These are phyloP conservation scores for Gracilinanus agilis DNA, from an alignment of 2,113 vertebrate species.

Conservation along the genomic window DNA sequence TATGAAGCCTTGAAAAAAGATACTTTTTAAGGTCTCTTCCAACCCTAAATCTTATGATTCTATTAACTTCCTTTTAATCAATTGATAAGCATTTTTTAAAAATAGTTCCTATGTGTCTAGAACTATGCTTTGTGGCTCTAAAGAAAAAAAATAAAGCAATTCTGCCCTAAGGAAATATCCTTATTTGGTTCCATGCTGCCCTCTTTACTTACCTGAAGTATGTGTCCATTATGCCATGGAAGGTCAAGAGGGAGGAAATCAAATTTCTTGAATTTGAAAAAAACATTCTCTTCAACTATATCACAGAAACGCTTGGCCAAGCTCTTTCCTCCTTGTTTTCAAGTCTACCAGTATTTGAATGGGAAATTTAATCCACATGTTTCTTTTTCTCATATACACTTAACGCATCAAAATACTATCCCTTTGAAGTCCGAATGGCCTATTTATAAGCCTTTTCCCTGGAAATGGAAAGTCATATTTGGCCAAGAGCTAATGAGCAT, in stretches of 20 bases:
- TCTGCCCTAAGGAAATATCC: not conserved
- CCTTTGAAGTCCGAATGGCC: constrained; percentile 80
- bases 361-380: constrained; percentile 82
- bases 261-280: constrained; percentile 55
- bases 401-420: constrained; percentile 79
- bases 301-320: constrained; percentile 73
- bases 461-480: constrained; percentile 72
- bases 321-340: constrained; percentile 74
- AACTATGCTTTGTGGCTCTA: not conserved
- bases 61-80: not conserved
- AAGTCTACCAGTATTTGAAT: constrained; percentile 68
- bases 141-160: not conserved
- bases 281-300: constrained; percentile 58
- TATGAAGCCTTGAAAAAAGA: not conserved
- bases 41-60: not conserved
- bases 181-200: not conserved
- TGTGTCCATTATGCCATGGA: constrained; percentile 44
- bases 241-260: constrained; percentile 51
- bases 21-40: not conserved
- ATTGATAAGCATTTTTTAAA: not conserved
- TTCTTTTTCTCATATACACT: constrained; percentile 77
- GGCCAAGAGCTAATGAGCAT: constrained; percentile 74
- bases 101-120: not conserved
- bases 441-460: constrained; percentile 78
- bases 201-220: not conserved